Percentiles rank a stretch among this genome's conserved stretches.
Conservation (phyloP, 2,888 invertebrate genomes). For the Dryobota labecula region DNA sequence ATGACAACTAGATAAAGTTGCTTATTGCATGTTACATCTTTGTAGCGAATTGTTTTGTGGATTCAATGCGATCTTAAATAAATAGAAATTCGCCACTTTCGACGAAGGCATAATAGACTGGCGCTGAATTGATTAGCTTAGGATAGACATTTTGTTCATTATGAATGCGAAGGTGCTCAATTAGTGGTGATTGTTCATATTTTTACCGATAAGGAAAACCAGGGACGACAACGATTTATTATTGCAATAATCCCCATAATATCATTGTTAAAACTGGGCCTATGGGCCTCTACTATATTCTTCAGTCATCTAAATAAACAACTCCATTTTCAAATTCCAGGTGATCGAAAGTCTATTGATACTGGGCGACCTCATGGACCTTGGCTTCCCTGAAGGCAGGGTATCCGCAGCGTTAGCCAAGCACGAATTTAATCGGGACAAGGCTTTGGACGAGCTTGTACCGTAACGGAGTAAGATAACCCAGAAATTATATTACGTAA, state of each 20-base stretch:
- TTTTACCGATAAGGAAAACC: background rate
- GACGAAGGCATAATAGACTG: background rate
- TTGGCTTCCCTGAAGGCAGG: slow-evolving; percentile 95
- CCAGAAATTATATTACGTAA: slow-evolving; percentile 31
- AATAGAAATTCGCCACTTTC: background rate
- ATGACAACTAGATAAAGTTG: background rate
- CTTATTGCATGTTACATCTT: background rate
- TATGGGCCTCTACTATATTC: background rate
- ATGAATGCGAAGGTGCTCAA: background rate
- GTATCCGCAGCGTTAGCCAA: slow-evolving; percentile 94
- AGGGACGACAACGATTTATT: background rate
- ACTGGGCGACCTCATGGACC: slow-evolving; percentile 94
- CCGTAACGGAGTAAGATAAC: slow-evolving; percentile 86
- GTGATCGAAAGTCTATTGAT: slow-evolving; percentile 95
- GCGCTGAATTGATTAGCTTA: background rate
- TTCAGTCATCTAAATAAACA: background rate
- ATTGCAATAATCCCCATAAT: background rate
- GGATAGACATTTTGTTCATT: background rate
- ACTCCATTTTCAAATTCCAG: slow-evolving; percentile 82
- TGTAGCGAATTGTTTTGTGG: background rate
- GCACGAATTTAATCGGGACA: slow-evolving; percentile 95
- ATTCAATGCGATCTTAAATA: background rate
- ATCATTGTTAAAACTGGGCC: background rate
- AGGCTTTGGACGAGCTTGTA: slow-evolving; percentile 95
- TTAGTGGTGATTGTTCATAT: background rate